phyloP scores from a whole-genome alignment of 2,113 vertebrate species.

The Brachypodius melanocephalos region DNA sequence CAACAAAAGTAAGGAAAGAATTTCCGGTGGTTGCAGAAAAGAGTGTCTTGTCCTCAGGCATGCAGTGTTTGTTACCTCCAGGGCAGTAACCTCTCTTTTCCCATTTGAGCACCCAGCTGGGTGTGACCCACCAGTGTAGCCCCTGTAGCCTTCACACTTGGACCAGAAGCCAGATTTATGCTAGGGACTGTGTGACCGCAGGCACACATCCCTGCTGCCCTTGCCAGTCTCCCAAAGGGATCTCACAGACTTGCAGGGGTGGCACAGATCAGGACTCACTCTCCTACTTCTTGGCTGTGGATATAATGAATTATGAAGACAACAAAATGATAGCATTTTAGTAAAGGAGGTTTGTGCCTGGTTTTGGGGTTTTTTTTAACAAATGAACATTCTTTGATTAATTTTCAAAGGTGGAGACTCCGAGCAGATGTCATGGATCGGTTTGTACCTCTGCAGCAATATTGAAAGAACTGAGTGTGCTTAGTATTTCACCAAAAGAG shows the following conservation, averaged over 20 bases:
- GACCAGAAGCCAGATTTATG: neutral
- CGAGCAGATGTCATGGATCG: neutral
- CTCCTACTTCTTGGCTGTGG: neutral
- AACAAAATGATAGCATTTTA: neutral
- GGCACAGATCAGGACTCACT: neutral
- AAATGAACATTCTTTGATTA: neutral
- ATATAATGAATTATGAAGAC: neutral
- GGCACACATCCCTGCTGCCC: neutral
- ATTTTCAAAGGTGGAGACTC: neutral
- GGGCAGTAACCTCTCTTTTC: neutral
- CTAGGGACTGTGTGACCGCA: neutral
- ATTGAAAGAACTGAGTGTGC: neutral
- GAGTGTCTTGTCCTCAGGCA: neutral
- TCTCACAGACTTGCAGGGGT: neutral
- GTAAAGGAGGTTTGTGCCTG: neutral
- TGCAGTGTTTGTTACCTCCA: neutral
- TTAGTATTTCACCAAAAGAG: neutral
- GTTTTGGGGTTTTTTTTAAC: neutral
- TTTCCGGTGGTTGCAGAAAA: neutral
- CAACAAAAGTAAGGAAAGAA: neutral
- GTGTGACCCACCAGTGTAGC: neutral
- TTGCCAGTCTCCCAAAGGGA: neutral
- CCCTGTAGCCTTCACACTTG: neutral
- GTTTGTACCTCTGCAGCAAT: neutral
- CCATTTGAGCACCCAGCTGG: neutral